Evolutionary conservation across 2,888 invertebrate genomes (phyloP), one percentile per base, ranked within the genome.

Genomic region (Thereva nobilitata): DNA sequence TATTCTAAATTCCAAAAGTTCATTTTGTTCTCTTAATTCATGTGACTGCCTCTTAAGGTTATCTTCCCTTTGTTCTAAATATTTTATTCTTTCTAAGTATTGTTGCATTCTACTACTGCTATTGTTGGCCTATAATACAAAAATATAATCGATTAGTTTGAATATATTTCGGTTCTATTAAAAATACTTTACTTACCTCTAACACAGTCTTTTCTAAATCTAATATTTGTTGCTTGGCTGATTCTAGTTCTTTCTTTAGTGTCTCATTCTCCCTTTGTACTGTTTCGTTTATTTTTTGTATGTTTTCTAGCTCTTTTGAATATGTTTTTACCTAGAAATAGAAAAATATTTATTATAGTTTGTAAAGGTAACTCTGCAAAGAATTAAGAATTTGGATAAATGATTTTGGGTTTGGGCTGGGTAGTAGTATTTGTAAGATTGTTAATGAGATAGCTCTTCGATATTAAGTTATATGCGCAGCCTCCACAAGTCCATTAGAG

Each of bases 11-110:
- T 91, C 91, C 77, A 91, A 84, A 72, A 91, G 84, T 80, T 91
- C 91, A 78, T 90, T 89, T 78, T 91, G 91, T 78, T 91, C 91
- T 73, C 88, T 85, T 74, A 90, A 84, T 80, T 91, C 91, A 72
- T 87, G 85, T 71, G 89, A 82, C 77, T 91, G 89, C 74, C 87
- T 86, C 74, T 85, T 80, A 47, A 90, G 83, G 70, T 84, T 82
- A 76, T 85, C 81, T 78, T 87, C 84, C 55, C 82, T 80, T 41
- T 82, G 82, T 72, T 84, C 83, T 61, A 83, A 75, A 57, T 79
- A 79, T 63, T 80, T 80, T 44, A 84, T 77, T 67, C 83, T 75
- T 42, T 78, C 76, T 70, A 81, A 67, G 73, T 82, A 69, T 72
- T 78, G 61, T 76, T 77, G 68, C 74, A 79, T 72, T 69, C 77